Percentiles rank a stretch among this genome's conserved stretches.
These are phyloP conservation scores for Prunella himalayana DNA, from an alignment of 2,113 vertebrate genomes.

Conservation along the genomic window DNA sequence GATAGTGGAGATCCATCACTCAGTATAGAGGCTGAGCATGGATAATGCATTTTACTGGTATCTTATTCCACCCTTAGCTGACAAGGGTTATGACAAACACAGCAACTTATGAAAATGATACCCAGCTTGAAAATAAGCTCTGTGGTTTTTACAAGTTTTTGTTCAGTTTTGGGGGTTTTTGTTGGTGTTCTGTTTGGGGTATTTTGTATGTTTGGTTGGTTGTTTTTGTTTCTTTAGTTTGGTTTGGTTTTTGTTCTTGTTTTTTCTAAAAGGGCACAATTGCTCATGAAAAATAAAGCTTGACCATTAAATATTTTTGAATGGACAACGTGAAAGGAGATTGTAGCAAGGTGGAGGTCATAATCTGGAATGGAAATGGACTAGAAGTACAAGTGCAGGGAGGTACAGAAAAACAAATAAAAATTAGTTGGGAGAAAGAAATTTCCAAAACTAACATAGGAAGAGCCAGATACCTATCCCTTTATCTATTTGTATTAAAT, in stretches of 20 bases:
- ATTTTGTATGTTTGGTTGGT: accelerated
- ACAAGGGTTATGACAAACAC: not conserved
- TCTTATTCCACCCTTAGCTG: not conserved
- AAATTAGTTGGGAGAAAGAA: not conserved
- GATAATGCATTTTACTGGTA: not conserved
- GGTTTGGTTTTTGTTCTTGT: not conserved
- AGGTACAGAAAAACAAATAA: not conserved
- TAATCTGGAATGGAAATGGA: not conserved
- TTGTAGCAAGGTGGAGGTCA: not conserved
- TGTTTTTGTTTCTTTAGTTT: not conserved
- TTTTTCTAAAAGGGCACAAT: not conserved
- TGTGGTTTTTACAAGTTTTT: not conserved
- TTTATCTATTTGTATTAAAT: not conserved
- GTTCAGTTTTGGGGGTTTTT: not conserved
- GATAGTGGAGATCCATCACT: not conserved
- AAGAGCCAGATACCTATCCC: accelerated
- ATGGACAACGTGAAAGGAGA: not conserved
- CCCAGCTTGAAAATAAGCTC: not conserved
- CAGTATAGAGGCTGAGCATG: not conserved
- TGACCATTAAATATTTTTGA: not conserved
- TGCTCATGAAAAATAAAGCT: not conserved
- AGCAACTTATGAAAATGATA: accelerated
- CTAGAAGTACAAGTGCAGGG: not conserved
- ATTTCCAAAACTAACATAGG: not conserved
- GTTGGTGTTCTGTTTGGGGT: not conserved